A percentile compares a stretch with the other conserved stretches of the same genome.
Evolutionary conservation across 1,140 invertebrate species (phyloP).

Genomic region (Drosophila tristis): DNA sequence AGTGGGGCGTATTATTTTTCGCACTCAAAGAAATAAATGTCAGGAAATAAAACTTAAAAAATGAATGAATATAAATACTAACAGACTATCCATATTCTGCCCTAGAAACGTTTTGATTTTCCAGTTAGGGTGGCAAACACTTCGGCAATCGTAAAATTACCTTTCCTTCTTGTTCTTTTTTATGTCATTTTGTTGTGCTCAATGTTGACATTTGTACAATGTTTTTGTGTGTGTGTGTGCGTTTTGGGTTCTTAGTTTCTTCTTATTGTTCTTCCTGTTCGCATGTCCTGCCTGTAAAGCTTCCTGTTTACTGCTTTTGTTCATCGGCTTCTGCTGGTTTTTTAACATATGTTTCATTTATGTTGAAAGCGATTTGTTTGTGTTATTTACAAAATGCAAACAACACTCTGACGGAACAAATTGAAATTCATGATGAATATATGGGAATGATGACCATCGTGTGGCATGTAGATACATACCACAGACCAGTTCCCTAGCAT

Average conservation of each 20-base stretch:
- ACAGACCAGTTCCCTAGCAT: too few species aligned
- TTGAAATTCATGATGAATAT: slow-evolving; percentile 58
- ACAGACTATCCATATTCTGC: too few species aligned
- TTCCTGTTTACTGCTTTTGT: slow-evolving; percentile 37
- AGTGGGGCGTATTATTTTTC: too few species aligned
- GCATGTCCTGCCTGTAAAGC: slow-evolving; percentile 53
- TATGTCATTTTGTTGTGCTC: slow-evolving; percentile 36
- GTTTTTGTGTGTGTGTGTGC: slow-evolving; percentile 38
- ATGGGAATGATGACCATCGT: slow-evolving; percentile 24
- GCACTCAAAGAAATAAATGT: too few species aligned
- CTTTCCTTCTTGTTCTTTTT: slow-evolving; percentile 56
- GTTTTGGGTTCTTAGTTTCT: slow-evolving; percentile 4
- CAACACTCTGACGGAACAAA: slow-evolving; percentile 60
- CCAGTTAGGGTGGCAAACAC: too few species aligned
- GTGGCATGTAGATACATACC: too few species aligned
- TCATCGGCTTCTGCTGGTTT: slow-evolving; percentile 15
- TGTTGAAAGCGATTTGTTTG: slow-evolving; percentile 50
- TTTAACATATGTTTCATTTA: slow-evolving; percentile 69
- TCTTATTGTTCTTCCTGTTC: slow-evolving; percentile 11
- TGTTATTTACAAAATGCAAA: slow-evolving; percentile 48
- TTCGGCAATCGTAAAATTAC: background rate
- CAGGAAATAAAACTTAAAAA: too few species aligned
- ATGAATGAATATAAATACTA: too few species aligned
- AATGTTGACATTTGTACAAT: slow-evolving; percentile 54
- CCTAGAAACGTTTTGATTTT: too few species aligned